Base-by-base conservation (phyloP, 1,140 invertebrate genomes). In the Drosophila erecta region DNA sequence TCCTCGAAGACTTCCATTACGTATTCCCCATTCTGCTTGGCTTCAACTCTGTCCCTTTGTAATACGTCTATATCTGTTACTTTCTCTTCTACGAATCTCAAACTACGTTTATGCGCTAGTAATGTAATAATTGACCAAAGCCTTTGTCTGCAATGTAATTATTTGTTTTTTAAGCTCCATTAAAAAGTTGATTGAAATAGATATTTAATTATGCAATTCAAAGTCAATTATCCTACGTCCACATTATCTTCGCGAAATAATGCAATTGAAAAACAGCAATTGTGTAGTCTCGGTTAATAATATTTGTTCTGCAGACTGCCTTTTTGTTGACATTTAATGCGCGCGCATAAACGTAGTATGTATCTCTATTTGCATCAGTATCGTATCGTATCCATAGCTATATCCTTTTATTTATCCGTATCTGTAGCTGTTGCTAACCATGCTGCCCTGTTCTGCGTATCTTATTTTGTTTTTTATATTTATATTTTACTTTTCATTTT, bases 11-110 rank as follows among this genome's bases (percentile, higher is more conserved):
- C 40, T 51, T 56, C 58, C 58, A 41, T 27, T 47, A 41, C 17
- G 37, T 59, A 66, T 33, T 53, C 65, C 54, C 59, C 62, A 72
- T 81, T 78, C 77, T 89, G 79, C 80, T 89, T 84, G 79, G 79
- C 84, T 86, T 90, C 46, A 76, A 77, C 55, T 80, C 46, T 89
- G 35, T 73, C 59, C 64, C 55, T 76, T 44, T 40, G 40, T 41
- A 60, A 57, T 49, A 53, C 27, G 44, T 57, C 44, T 75, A n/a
- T 50, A 27, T 59, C 53, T 57, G 55, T 70, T 53, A 47, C 47
- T 57, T n/a, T 51, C 17, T 59, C 40, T 69, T 44, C 35, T 60
- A 2, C 41, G 64, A 64, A 65, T 64, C 44, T 35, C 30, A 2
- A n/a, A n/a, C 58, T 35, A 30, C 1, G 46, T 51, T 44, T 12